Evolutionary conservation across 2,113 vertebrate species (phyloP), one percentile per base, ranked within the genome.

Genomic region (Etheostoma cragini): DNA sequence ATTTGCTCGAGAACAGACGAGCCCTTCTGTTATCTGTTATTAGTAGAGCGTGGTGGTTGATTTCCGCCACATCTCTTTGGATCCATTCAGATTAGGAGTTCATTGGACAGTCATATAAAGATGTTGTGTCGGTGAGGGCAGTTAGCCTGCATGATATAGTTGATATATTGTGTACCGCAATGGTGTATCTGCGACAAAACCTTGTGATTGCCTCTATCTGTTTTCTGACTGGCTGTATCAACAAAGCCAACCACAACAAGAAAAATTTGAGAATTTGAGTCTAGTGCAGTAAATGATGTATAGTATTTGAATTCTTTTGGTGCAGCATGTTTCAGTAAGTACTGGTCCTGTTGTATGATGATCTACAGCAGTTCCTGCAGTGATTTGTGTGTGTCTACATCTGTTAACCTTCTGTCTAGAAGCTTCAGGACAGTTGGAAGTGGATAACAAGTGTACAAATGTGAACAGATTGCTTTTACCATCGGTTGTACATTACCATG

Each of bases 51-150:
- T 30, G 35, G 21, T 62, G 50, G 8, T 11, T n/a, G 26, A 35
- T 65, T 64, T 57, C 26, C 12, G 14, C 47, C 64, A 53, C 24
- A 14, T 57, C 57, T 35, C 12, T 22, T 33, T 47, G 57, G 81
- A 83, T 87, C 61, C 22, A 52, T 60, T 66, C 22, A 65, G 70
- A 82, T 80, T 50, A 75, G 26, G 10, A 58, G 12, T 38, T 19
- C 21, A 73, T 24, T 52, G n/a, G 38, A 57, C n/a, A 24, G 61
- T 0, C 7, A 8, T 70, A 30, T 57, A 21, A 21, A 61, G 54
- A 70, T 26, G 21, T 38, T 19, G 21, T 33, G 30, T 42, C 2
- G 1, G 22, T 24, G 45, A 19, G 35, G n/a, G 13, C 26, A 1
- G 6, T 6, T 11, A 45, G 24, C 17, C 46, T 21, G 30, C 16